Conservation (phyloP, 2,888 invertebrate species). For the Dione vanillae region DNA sequence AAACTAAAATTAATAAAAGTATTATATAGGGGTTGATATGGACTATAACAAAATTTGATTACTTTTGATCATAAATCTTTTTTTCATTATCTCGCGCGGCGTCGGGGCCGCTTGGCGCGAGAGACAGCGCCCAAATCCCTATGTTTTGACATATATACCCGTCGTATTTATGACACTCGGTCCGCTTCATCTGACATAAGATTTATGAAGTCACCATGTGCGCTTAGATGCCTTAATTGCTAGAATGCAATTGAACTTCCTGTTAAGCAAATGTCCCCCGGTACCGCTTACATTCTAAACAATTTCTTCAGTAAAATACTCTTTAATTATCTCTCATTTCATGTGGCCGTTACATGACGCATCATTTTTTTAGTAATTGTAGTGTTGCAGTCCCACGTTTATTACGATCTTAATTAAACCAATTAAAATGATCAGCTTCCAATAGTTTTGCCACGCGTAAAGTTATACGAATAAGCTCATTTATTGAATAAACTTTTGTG, state of each 20-base stretch:
- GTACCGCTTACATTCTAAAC: not conserved
- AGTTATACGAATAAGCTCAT: slow-evolving; percentile 21
- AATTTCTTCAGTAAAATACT: not conserved
- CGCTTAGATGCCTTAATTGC: slow-evolving; percentile 73
- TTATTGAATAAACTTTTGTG: not conserved
- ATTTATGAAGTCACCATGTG: slow-evolving; percentile 82
- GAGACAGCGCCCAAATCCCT: slow-evolving; percentile 74
- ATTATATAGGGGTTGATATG: slow-evolving; percentile 64
- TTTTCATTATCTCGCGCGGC: slow-evolving; percentile 78
- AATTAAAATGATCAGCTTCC: slow-evolving; percentile 53
- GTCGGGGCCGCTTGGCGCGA: slow-evolving; percentile 58
- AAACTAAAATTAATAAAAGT: slow-evolving; percentile 58
- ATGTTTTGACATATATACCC: slow-evolving; percentile 82
- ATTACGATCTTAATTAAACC: slow-evolving; percentile 63
- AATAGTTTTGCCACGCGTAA: slow-evolving; percentile 39
- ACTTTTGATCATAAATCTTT: slow-evolving; percentile 82
- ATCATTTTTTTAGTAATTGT: slow-evolving; percentile 4
- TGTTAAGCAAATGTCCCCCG: slow-evolving; percentile 9
- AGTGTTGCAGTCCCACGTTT: slow-evolving; percentile 51
- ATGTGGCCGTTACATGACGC: slow-evolving; percentile 2
- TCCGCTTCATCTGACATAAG: slow-evolving; percentile 72
- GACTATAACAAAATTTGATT: slow-evolving; percentile 81
- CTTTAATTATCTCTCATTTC: not conserved
- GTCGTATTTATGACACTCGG: slow-evolving; percentile 77
- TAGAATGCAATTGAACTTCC: slow-evolving; percentile 61